Percentiles rank a stretch among this genome's conserved stretches.
Conservation (phyloP, 2,113 vertebrate species). For the Nerophis ophidion region DNA sequence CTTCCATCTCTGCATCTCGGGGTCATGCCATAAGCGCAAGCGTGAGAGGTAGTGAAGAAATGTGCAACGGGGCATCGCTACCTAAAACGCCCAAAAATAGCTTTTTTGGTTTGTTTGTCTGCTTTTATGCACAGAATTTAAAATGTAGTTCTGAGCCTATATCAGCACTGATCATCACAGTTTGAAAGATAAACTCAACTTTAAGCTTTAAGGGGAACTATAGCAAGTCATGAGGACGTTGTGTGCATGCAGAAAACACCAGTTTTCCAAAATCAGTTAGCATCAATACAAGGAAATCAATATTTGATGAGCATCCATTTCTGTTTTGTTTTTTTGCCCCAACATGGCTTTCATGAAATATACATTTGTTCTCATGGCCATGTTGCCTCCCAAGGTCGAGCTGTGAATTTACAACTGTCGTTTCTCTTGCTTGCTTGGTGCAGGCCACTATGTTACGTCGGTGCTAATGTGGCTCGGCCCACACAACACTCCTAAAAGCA, state of each 20-base stretch:
- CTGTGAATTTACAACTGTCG: conserved; percentile 52
- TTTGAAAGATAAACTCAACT: conserved; percentile 6
- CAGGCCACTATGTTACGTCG: conserved; percentile 38
- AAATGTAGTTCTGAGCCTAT: conserved; percentile 19
- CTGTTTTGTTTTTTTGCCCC: conserved; percentile 6
- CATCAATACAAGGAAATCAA: conserved; percentile 36
- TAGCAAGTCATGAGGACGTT: neutral
- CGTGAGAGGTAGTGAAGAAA: too few species aligned
- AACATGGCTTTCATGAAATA: conserved; percentile 53
- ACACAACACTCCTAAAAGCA: conserved; percentile 27
- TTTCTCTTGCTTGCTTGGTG: conserved; percentile 54
- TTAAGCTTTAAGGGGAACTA: conserved; percentile 13
- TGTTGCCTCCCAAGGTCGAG: conserved; percentile 49
- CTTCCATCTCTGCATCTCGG: too few species aligned
- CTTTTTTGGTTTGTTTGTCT: conserved; percentile 17
- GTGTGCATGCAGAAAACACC: conserved; percentile 2
- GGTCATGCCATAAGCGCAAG: too few species aligned
- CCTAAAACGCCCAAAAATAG: conserved; percentile 13
- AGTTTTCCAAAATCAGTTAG: conserved; percentile 30
- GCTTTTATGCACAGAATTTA: conserved; percentile 12
- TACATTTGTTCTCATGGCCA: conserved; percentile 48
- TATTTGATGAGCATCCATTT: conserved; percentile 45
- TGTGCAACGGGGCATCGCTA: too few species aligned
- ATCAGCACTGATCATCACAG: conserved; percentile 7
- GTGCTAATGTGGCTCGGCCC: conserved; percentile 49